Base-by-base conservation (phyloP, 2,797 vertebrate species). In the Siniperca scherzeri region DNA sequence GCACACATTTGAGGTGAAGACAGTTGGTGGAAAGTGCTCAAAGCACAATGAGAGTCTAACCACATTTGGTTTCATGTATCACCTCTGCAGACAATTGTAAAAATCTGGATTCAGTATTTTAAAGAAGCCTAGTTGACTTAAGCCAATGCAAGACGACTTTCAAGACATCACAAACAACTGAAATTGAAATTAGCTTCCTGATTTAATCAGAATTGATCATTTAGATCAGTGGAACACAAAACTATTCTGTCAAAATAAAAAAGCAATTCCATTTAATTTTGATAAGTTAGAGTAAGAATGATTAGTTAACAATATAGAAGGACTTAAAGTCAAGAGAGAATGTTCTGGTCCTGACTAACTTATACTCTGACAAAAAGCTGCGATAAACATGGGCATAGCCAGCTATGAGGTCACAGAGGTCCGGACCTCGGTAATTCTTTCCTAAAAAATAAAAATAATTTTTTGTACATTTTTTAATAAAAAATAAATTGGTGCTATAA, bases 1-100 rank as follows among this genome's bases (percentile, higher is more conserved):
- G 66, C 1, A 44, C 94, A 95, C 87, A 94, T 94, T 92, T 89
- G 75, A 82, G 83, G 78, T 74, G 76, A 84, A 80, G 68, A 81
- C 78, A 86, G 83, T 75, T 69, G 77, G 42, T 25, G 53, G 76
- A 81, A 83, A 88, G 70, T 42, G 48, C 78, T 81, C 46, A n/a
- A 25, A 62, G 81, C 68, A 75, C 77, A 83, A 68, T 67, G 73
- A 77, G 84, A 74, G 70, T 40, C 70, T 53, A 25, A 81, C 70
- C 77, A 61, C 85, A 78, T 73, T 74, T 69, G 80, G 88, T 83
- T 88, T 90, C 66, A 73, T 60, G 81, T 85, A 61, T 86, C 85
- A 87, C 67, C 74, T 87, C 77, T 44, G 75, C 62, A 79, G 81
- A 85, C 66, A 72, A 66, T 60, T 52, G 81, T 44, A 78, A 80